Base-by-base conservation (phyloP, 1,140 invertebrate species). In the Trissolcus basalis region DNA sequence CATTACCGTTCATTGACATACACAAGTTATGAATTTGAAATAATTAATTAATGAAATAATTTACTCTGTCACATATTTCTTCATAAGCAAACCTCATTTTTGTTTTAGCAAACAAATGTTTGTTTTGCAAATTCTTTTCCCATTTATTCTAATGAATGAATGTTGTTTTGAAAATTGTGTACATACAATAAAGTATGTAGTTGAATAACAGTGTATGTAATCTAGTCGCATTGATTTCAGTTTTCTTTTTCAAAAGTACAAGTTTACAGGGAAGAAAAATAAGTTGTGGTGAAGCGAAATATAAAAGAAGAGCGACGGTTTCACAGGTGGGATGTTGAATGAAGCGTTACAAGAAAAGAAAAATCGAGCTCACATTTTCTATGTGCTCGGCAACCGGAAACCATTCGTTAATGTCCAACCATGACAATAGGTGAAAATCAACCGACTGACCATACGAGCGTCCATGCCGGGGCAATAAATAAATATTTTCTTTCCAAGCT, bases 351-450 rank as follows among this genome's bases (percentile, higher is more conserved):
- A 60, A 77, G 71, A 69, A 75, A 77, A 75, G 79, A 80, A 81
- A 78, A 80, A 70, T 77, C 53, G 81, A 77, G 70, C 47, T 64
- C 71, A 78, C 77, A 76, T 80, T 84, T 81, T 85, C 61, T 81
- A 80, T 77, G 65, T 68, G 70, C 71, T 41, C 59, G 60, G 59
- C 44, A 72, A 51, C 63, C 67, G 76, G 75, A 85, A 83, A 80
- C 80, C 79, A 85, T 86, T 83, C 75, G 74, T 86, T 85, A 84
- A 85, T 81, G 83, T 85, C 82, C 73, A 51, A 64, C 60, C 75
- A 60, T 80, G 65, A 83, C 81, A 84, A 85, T 85, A 65, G 78
- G 54, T 77, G 51, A 64, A 74, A 75, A 74, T 48, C 53, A 63
- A 72, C 35, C 64, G 60, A 61, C 72, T 76, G 71, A 73, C 80